Base-by-base conservation (phyloP, 2,797 vertebrate genomes). In the Bovichtus diacanthus region DNA sequence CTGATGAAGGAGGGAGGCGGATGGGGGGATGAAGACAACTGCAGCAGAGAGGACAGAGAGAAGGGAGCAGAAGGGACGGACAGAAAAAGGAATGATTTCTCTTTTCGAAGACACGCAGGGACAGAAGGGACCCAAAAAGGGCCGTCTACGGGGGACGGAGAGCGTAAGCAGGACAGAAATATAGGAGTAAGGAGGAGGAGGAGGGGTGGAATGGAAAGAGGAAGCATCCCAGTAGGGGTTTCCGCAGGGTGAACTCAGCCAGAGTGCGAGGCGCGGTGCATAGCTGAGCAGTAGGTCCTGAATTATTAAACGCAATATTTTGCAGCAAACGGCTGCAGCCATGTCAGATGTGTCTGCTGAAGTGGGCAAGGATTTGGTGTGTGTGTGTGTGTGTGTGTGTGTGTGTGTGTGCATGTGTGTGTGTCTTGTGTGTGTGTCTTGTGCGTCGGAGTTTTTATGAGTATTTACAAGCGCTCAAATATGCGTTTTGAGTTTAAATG, bases 271-370 rank as follows among this genome's bases (percentile, higher is more conserved):
- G 69, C 54, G 47, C 15, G 59, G 66, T 83, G 87, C 85, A 81
- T 86, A 70, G 78, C 76, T 46, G 76, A 77, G 79, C 88, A 71
- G 87, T 69, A 64, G 87, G 64, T 91, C 84, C 75, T 95, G 92
- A 94, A 95, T 95, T 94, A 95, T 95, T 95, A 88, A 95, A 91
- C 67, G 73, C 80, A 81, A 77, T 85, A 92, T 92, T 93, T 90
- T 92, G 89, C 91, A 90, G 90, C 84, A 80, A 87, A 76, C 31
- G 67, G 64, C 78, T 19, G 44, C 76, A 82, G 82, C 73, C 76
- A 62, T 75, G 79, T 84, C 27, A 11, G 85, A 76, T 78, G 74
- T 70, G 72, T 83, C 76, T 87, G 73, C 76, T 64, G 80, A 85
- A 66, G 47, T n/a, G 76, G 73, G 75, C 74, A 70, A 63, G 6